These are phyloP conservation scores for Oceanodroma tethys DNA, from an alignment of 2,113 vertebrate genomes.

Conservation along the genomic window DNA sequence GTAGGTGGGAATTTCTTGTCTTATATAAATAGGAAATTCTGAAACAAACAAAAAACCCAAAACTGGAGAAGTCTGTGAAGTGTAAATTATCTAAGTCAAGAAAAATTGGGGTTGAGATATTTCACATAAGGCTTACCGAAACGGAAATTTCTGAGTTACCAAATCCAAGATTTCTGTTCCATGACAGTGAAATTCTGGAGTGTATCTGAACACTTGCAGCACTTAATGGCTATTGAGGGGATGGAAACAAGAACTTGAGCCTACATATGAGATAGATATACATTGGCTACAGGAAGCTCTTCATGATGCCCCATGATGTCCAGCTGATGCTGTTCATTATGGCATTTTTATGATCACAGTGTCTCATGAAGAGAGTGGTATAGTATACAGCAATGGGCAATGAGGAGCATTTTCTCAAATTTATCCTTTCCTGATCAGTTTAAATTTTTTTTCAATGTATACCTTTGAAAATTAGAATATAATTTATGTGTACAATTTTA, in stretches of 20 bases:
- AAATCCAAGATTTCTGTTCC: neutral
- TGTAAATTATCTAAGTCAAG: neutral
- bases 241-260: neutral
- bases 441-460: neutral
- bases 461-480: neutral
- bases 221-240: neutral
- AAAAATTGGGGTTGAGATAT: neutral
- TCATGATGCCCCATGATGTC: neutral
- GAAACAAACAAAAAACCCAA: neutral
- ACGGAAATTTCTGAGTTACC: neutral
- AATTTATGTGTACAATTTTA: neutral
- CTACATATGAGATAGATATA: neutral
- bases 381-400: neutral
- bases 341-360: neutral
- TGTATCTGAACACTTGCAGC: neutral
- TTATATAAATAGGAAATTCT: neutral
- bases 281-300: neutral
- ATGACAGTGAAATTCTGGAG: neutral
- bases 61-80: neutral
- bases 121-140: neutral
- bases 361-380: neutral
- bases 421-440: neutral
- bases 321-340: neutral
- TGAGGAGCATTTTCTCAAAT: neutral
- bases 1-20: constrained; percentile 8